Percentiles rank a stretch among this genome's conserved stretches.
phyloP scores from a whole-genome alignment of 2,888 invertebrate species.

The Geotrupes spiniger region DNA sequence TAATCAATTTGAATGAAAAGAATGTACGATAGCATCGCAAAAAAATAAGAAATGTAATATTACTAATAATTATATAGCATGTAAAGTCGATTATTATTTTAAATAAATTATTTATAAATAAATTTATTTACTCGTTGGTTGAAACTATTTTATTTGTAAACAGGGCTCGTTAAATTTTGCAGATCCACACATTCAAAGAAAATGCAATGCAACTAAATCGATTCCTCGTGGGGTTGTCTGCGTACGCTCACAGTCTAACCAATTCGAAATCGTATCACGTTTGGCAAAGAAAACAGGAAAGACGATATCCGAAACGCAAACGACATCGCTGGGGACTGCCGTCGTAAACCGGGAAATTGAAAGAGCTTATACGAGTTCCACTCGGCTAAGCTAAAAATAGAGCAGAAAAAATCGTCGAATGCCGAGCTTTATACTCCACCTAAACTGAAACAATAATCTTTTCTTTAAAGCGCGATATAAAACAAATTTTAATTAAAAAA shows the following conservation, averaged over 20 bases:
- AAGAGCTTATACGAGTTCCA: conserved; percentile 37
- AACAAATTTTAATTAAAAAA: conserved; percentile 33
- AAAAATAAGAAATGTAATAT: too few species aligned
- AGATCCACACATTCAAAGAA: too few species aligned
- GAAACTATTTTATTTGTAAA: too few species aligned
- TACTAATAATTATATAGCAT: too few species aligned
- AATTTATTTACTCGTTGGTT: too few species aligned
- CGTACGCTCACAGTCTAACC: conserved; percentile 34
- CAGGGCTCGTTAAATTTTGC: too few species aligned
- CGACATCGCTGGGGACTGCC: conserved; percentile 35
- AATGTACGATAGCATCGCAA: too few species aligned
- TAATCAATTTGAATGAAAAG: too few species aligned
- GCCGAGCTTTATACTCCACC: conserved; percentile 25
- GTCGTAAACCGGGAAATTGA: conserved; percentile 42
- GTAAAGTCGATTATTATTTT: too few species aligned
- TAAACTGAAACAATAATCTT: conserved; percentile 27
- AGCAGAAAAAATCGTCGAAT: conserved; percentile 29
- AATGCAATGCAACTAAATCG: too few species aligned
- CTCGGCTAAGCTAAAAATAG: conserved; percentile 37
- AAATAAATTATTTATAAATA: too few species aligned
- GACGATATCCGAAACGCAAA: conserved; percentile 39
- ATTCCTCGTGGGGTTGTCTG: background rate
- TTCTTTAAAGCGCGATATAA: conserved; percentile 22
- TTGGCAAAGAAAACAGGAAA: conserved; percentile 39
- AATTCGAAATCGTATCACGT: conserved; percentile 31